Percentiles rank a stretch among this genome's conserved stretches.
phyloP scores from a whole-genome alignment of 2,797 vertebrate genomes.

The Sebastes variabilis region DNA sequence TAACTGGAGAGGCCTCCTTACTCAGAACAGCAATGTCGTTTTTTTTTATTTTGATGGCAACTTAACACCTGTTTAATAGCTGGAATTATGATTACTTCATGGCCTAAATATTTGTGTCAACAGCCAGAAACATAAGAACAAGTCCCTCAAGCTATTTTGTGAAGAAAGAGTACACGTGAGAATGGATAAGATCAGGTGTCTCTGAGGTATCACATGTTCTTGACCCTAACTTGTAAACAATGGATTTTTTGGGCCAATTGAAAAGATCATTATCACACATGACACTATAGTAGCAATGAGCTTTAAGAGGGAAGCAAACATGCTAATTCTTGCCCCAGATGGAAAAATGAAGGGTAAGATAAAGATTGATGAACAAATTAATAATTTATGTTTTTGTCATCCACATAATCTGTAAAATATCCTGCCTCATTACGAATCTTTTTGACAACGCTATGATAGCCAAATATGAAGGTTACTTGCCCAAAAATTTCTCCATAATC shows the following conservation, averaged over 20 bases:
- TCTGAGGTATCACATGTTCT: not conserved
- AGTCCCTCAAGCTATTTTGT: not conserved
- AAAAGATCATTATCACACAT: not conserved
- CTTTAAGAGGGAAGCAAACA: not conserved
- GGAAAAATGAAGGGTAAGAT: not conserved
- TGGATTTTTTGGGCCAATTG: not conserved
- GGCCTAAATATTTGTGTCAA: not conserved
- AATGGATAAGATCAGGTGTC: not conserved
- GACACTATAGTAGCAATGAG: not conserved
- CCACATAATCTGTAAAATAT: not conserved
- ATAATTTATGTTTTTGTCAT: no score
- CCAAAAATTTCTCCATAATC: not conserved
- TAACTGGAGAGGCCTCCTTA: not conserved
- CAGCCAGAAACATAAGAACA: not conserved
- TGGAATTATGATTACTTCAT: not conserved
- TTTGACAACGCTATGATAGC: no score
- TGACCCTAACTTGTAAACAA: not conserved
- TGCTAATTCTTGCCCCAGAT: not conserved
- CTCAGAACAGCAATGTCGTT: not conserved
- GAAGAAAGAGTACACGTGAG: rapidly evolving
- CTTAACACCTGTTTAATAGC: not conserved
- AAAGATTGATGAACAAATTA: not conserved
- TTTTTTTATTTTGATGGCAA: not conserved
- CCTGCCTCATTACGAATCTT: not conserved
- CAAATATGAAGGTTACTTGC: not conserved